Evolutionary conservation across 2,113 vertebrate species (phyloP).

Genomic region (Nicator chloris): DNA sequence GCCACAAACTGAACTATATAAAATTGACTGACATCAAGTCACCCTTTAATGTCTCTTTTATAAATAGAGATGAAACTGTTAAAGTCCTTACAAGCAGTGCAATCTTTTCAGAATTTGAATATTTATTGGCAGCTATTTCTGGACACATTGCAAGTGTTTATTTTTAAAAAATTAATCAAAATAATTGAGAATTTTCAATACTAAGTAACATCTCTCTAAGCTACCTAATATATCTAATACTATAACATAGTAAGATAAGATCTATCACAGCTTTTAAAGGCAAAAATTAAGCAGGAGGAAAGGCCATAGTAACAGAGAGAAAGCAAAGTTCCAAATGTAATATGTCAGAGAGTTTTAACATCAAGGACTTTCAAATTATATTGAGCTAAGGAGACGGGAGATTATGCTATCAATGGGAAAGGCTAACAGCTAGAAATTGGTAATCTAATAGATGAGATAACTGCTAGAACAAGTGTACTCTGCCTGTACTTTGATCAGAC

Average conservation of each 20-base stretch:
- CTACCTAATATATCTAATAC: too few species aligned
- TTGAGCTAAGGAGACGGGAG: background rate
- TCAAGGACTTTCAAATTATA: background rate
- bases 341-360: background rate
- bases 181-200: background rate
- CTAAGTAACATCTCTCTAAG: background rate
- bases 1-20: background rate
- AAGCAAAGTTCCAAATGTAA: background rate
- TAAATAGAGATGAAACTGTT: background rate
- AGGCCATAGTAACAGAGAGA: background rate
- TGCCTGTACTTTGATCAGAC: background rate
- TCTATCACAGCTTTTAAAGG: background rate
- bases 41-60: background rate
- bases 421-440: background rate
- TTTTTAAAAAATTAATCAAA: background rate
- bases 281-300: background rate
- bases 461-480: background rate
- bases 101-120: background rate
- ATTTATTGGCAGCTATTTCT: background rate
- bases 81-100: too few species aligned
- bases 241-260: background rate
- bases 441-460: background rate
- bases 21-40: background rate
- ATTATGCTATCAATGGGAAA: background rate
- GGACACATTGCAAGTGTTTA: background rate